phyloP scores from a whole-genome alignment of 2,113 vertebrate genomes.

The Pheucticus melanocephalus region DNA sequence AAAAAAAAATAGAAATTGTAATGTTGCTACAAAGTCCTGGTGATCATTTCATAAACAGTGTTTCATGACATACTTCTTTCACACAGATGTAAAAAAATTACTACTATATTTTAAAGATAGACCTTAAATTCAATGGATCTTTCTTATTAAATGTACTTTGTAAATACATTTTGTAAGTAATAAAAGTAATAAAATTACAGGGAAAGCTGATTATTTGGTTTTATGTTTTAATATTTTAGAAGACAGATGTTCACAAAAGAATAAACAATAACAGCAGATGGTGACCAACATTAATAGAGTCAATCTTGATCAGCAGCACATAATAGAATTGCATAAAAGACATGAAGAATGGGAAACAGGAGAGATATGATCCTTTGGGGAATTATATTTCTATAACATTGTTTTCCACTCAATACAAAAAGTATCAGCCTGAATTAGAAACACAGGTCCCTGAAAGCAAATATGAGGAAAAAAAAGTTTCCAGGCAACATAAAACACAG shows the following conservation, averaged over 20 bases:
- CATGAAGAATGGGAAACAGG: background rate
- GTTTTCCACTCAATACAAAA: background rate
- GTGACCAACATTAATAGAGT: background rate
- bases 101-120: background rate
- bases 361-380: background rate
- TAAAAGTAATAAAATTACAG: background rate
- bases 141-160: background rate
- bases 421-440: background rate
- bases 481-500: background rate
- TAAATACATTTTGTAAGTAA: background rate
- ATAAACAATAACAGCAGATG: background rate
- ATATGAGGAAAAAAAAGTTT: background rate
- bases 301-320: background rate
- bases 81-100: background rate
- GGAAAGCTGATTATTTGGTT: background rate
- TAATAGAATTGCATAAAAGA: background rate
- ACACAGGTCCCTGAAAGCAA: background rate
- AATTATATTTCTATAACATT: background rate
- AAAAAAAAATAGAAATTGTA: background rate
- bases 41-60: background rate
- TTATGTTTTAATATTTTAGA: constrained; percentile 27
- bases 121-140: background rate
- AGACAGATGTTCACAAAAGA: background rate
- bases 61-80: background rate
- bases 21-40: background rate